These are phyloP conservation scores for Peribatodes rhomboidaria DNA, from an alignment of 2,888 invertebrate species.

Conservation along the genomic window DNA sequence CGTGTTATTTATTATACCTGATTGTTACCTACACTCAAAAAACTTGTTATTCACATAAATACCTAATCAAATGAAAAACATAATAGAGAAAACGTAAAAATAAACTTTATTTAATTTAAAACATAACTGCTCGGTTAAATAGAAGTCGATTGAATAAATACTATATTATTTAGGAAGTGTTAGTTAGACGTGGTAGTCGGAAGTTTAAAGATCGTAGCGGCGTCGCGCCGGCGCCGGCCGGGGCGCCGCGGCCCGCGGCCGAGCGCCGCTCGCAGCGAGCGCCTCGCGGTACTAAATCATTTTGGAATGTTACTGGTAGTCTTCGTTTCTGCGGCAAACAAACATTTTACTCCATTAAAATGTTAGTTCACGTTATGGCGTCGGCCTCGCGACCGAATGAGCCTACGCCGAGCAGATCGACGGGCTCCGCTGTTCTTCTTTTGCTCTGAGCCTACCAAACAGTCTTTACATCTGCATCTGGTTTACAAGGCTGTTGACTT, in stretches of 20 bases:
- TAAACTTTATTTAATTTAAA: conserved; percentile 82
- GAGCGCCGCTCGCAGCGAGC: conserved; percentile 54
- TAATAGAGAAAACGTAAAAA: conserved; percentile 82
- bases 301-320: conserved; percentile 83
- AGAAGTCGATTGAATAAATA: conserved; percentile 71
- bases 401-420: conserved; percentile 39
- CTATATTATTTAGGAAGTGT: conserved; percentile 58
- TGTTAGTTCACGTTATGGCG: conserved; percentile 61
- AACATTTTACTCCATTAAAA: conserved; percentile 74
- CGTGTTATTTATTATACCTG: conserved; percentile 3
- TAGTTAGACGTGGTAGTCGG: conserved; percentile 45
- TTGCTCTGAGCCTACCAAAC: conserved; percentile 27
- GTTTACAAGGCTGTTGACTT: conserved; percentile 15
- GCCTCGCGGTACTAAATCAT: conserved; percentile 72
- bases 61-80: conserved; percentile 64
- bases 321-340: conserved; percentile 84
- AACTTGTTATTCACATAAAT: conserved; percentile 9
- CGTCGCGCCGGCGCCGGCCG: conserved; percentile 49
- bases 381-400: conserved; percentile 27
- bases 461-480: conserved; percentile 17
- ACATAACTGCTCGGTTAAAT: conserved; percentile 74
- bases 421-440: neutral
- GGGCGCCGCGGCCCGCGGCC: conserved; percentile 44
- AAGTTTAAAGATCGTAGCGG: conserved; percentile 51
- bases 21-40: neutral